Percentiles rank a stretch among this genome's conserved stretches.
Conservation (phyloP, 2,888 invertebrate species). For the Euplagia quadripunctaria region DNA sequence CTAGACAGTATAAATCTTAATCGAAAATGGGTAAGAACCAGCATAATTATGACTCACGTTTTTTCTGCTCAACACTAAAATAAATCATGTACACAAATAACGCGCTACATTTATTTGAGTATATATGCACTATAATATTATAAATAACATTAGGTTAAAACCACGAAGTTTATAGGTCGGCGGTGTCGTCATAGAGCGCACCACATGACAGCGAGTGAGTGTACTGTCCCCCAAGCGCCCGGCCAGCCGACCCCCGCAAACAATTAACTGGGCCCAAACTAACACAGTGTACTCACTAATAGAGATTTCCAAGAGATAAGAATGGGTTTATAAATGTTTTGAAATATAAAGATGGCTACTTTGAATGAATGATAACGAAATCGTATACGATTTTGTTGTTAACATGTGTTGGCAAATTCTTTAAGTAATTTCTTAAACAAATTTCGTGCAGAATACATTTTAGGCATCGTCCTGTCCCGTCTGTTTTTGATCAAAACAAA, state of each 20-base stretch:
- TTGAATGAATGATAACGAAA: neutral
- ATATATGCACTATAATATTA: conserved; percentile 10
- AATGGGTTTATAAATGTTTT: conserved; percentile 13
- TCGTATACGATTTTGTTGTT: neutral
- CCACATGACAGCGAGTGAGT: conserved; percentile 51
- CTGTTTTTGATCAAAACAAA: no score
- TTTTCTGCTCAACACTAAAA: neutral
- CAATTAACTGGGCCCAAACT: conserved; percentile 64
- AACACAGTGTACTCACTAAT: conserved; percentile 44
- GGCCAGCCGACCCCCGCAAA: conserved; percentile 60
- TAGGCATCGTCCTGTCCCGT: no score
- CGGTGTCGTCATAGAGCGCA: conserved; percentile 43
- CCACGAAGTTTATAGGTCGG: conserved; percentile 45
- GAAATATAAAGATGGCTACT: neutral
- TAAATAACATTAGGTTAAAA: conserved; percentile 23
- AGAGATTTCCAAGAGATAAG: conserved; percentile 43
- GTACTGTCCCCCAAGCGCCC: conserved; percentile 50
- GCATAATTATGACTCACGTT: neutral
- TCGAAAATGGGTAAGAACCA: conserved; percentile 22
- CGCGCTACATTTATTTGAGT: conserved; percentile 11
- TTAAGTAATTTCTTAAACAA: no score
- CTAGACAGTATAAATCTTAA: neutral
- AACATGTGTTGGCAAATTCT: no score
- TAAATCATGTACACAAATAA: neutral
- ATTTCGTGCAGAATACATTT: no score